Base-by-base conservation (phyloP, 2,888 invertebrate species). In the Dexiosoma caninum region DNA sequence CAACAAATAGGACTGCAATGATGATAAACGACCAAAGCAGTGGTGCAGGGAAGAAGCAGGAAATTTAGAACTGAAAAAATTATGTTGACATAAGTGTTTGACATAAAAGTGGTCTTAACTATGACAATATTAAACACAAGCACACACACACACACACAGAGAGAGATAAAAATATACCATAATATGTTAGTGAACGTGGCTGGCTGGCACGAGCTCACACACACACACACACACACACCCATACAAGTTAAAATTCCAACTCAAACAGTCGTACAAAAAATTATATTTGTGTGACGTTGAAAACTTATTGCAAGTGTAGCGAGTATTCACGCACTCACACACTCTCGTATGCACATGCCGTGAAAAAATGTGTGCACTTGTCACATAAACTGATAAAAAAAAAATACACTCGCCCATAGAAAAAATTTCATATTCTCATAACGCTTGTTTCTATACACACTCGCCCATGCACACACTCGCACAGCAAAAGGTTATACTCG, bases 311-410 rank as follows among this genome's bases (percentile, higher is more conserved):
- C 66, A 76, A 35, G 19, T 71, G 67, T 66, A 70, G 71, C 69
- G 60, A 49, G 32, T 32, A 75, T n/a, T 30, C 42, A 9, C 49
- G 23, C 12, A 37, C 10, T 12, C 37, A 46, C 42, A 27, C 6
- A 27, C 27, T 27, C 6, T 5, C 6, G 6, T 27, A 27, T 27
- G 4, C 27, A 6, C 27, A 27, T 5, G 4, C 27, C 27, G 27
- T 5, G 9, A 35, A 57, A n/a, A 70, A 37, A 69, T 70, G 67
- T 72, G 44, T 79, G 79, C 66, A 69, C 69, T 77, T 82, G 82
- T 77, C 82, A 82, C 49, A 77, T 66, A 44, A 82, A 70, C 79
- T 77, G 79, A 79, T 82, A 79, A 74, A 78, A 71, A 35, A 44
- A 62, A 10, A n/a, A 55, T 30, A 55, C 30, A 40, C 10, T 9